These are phyloP conservation scores for Thelaira solivaga DNA, from an alignment of 2,888 invertebrate genomes.

Conservation along the genomic window DNA sequence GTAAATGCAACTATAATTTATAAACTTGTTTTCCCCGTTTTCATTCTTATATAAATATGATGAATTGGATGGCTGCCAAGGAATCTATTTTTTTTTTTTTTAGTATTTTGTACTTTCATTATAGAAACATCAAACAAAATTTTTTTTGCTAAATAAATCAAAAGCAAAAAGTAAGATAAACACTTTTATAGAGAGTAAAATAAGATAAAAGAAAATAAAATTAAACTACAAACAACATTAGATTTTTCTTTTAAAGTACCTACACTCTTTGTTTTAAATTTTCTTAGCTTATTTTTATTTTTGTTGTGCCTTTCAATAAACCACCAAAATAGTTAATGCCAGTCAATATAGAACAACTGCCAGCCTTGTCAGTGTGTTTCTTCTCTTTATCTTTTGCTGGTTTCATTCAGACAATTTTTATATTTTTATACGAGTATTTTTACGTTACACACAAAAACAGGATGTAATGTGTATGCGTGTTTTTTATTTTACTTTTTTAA, in stretches of 20 bases:
- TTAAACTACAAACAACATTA: conserved; percentile 53
- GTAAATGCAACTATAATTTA: too few relatives aligned
- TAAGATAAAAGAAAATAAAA: conserved; percentile 6
- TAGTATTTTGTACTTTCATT: conserved; percentile 1
- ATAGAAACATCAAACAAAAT: conserved; percentile 26
- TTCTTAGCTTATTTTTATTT: background rate
- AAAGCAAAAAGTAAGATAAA: background rate
- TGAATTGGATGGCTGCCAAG: conserved; percentile 49
- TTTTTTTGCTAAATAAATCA: conserved; percentile 30
- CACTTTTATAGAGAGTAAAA: conserved; percentile 3
- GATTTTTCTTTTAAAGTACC: conserved; percentile 44
- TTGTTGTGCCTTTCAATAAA: conserved; percentile 50
- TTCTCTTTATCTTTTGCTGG: conserved; percentile 1
- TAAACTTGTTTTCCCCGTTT: conserved; percentile 10
- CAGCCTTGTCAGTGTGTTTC: conserved; percentile 25
- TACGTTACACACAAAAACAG: conserved; percentile 39
- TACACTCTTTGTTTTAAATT: background rate
- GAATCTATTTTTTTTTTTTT: background rate
- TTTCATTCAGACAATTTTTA: conserved; percentile 16
- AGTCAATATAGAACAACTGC: conserved; percentile 55
- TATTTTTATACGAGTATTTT: conserved; percentile 17
- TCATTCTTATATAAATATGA: conserved; percentile 24
- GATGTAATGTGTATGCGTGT: conserved; percentile 35
- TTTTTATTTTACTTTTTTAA: background rate
- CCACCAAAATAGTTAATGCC: conserved; percentile 58